A percentile compares a stretch with the other conserved stretches of the same genome.
Evolutionary conservation across 2,113 vertebrate genomes (phyloP).

Genomic region (Aleadryas rufinucha): DNA sequence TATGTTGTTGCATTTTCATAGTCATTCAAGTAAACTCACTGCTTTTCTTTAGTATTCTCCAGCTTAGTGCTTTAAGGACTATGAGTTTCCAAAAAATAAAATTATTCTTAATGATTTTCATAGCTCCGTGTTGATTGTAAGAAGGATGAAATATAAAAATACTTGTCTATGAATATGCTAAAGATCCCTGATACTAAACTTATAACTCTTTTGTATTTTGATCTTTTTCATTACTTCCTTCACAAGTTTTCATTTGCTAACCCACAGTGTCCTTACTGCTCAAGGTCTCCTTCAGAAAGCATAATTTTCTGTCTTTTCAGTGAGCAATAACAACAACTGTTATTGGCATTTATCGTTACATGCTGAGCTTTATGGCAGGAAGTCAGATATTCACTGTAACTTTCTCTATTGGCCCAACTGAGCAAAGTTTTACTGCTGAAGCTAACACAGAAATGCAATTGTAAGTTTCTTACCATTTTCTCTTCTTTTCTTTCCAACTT

Average conservation of each 20-base stretch:
- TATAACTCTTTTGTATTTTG: not conserved
- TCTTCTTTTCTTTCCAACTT: not conserved
- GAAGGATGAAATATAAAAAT: not conserved
- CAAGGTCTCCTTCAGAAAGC: not conserved
- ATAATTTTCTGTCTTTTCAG: not conserved
- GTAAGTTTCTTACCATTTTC: not conserved
- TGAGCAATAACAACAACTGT: not conserved
- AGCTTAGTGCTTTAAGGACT: not conserved
- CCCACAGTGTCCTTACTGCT: not conserved
- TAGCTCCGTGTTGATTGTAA: not conserved
- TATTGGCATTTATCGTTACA: not conserved
- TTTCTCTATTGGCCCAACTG: not conserved
- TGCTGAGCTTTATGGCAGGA: not conserved
- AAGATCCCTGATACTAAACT: not conserved
- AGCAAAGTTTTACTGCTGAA: constrained; percentile 9
- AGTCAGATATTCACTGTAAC: not conserved
- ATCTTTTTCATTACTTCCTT: not conserved
- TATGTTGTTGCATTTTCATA: not conserved
- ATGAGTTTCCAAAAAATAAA: not conserved
- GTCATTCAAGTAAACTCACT: not conserved
- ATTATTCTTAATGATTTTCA: not conserved
- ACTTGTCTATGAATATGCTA: not conserved
- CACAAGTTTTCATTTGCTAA: not conserved
- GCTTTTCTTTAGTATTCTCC: not conserved
- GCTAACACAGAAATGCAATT: not conserved